Conservation (phyloP, 1,140 invertebrate species). For the Chironomus striatipennis region DNA sequence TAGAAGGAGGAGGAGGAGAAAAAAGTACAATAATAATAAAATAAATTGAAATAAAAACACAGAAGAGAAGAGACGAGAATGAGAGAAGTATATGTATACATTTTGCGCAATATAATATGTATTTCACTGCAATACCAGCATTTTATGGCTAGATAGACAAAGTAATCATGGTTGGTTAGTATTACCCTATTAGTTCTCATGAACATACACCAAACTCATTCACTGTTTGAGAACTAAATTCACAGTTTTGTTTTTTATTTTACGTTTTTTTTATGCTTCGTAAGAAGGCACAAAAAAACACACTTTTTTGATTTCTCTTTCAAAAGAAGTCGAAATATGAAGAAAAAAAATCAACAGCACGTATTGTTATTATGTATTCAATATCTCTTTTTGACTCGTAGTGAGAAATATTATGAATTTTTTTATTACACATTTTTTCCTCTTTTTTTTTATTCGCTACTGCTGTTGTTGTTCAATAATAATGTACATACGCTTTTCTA, state of each 20-base stretch:
- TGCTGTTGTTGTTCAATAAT: slow-evolving; percentile 8
- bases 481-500: neutral
- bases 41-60: too few relatives aligned
- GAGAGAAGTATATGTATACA: too few relatives aligned
- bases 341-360: slow-evolving; percentile 15
- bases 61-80: too few relatives aligned
- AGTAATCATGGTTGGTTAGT: neutral
- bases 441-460: neutral
- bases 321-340: slow-evolving; percentile 19
- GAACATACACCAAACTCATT: neutral
- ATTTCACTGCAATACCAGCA: neutral
- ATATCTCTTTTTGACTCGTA: neutral
- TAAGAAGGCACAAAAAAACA: neutral
- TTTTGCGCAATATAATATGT: slow-evolving; percentile 7
- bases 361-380: slow-evolving; percentile 15
- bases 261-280: neutral
- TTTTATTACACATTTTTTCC: slow-evolving; percentile 16
- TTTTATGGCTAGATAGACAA: neutral
- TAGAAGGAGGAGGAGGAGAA: too few relatives aligned
- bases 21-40: too few relatives aligned
- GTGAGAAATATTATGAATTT: slow-evolving; percentile 21
- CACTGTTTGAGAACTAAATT: neutral
- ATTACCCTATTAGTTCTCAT: neutral
- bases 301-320: slow-evolving; percentile 11
- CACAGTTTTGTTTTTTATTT: neutral